Evolutionary conservation across 2,113 vertebrate species (phyloP), one percentile per base, ranked within the genome.

Genomic region (Pygoscelis adeliae): DNA sequence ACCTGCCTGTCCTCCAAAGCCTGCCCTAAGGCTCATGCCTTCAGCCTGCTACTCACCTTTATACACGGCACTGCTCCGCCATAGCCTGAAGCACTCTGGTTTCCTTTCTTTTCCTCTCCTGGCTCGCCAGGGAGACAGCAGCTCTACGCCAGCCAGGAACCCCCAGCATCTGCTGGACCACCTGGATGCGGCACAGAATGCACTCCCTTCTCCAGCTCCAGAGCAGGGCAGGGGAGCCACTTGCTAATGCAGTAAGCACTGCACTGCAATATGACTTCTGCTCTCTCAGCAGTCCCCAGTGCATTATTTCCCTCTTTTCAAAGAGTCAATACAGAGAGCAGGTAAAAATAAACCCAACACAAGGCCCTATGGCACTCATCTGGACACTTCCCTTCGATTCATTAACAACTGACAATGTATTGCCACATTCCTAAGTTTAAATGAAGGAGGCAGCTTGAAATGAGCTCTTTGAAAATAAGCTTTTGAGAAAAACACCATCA

Each of bases 161-260:
- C 2, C 9, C 30, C 42, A 71, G 18, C 38, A 87, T 8, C 16
- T 0, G 0, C 30, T 53, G 72, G 23, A 67, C 10, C 2, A 0
- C n/a, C 34, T 34, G 30, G 26, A 38, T 27, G 30, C 1, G 2
- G 32, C 42, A 74, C 26, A n/a, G 22, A 42, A 38, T 0, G 22
- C 0, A 1, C 18, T 86, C 61, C 23, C 17, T 59, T 38, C 47
- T 25, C 42, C 2, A 0, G 27, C 17, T 89, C 19, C 6, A 15
- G 30, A 44, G 16, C 0, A 0, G 20, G 16, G 18, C 40, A 62
- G 21, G 22, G 36, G 11, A 77, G 10, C 11, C 5, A 2, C 26
- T 12, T 34, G 15, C 30, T 38, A 26, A 69, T 3, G 1, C 32
- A 15, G 7, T 8, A 52, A 63, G n/a, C 8, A 2, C 19, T 46